A percentile compares a stretch with the other conserved stretches of the same genome.
Conservation (phyloP, 2,888 invertebrate genomes). For the Anaspis maculata region DNA sequence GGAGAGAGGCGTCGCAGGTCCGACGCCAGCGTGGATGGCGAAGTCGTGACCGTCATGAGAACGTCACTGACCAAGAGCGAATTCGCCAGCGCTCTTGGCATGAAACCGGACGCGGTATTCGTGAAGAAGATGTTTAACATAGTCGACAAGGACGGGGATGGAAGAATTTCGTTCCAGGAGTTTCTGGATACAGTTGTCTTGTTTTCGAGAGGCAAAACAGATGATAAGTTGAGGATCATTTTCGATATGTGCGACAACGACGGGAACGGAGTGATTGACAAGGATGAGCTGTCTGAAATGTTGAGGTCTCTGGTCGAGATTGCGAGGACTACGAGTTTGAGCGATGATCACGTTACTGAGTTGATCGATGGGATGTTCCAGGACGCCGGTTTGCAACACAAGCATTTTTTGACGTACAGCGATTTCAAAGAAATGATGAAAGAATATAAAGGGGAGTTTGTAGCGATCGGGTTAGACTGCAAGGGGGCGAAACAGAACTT, state of each 20-base stretch:
- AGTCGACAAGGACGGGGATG: slow-evolving; percentile 89
- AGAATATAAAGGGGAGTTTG: slow-evolving; percentile 91
- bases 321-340: slow-evolving; percentile 81
- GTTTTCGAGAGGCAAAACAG: slow-evolving; percentile 86
- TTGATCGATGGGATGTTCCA: slow-evolving; percentile 91
- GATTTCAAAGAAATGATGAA: slow-evolving; percentile 96
- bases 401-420: slow-evolving; percentile 81
- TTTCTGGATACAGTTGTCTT: slow-evolving; percentile 89
- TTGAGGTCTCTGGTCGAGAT: slow-evolving; percentile 87
- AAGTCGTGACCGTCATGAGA: slow-evolving; percentile 87
- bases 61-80: slow-evolving; percentile 86
- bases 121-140: slow-evolving; percentile 97
- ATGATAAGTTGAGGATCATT: slow-evolving; percentile 87
- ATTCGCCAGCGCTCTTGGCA: slow-evolving; percentile 91
- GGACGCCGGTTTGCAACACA: slow-evolving; percentile 84
- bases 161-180: slow-evolving; percentile 86
- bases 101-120: slow-evolving; percentile 91
- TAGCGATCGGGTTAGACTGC: slow-evolving; percentile 88
- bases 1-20: slow-evolving; percentile 73
- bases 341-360: slow-evolving; percentile 85
- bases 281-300: slow-evolving; percentile 89
- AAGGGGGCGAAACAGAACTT: slow-evolving; percentile 95
- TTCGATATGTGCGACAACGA: slow-evolving; percentile 98
- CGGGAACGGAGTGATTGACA: slow-evolving; percentile 88
- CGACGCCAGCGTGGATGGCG: slow-evolving; percentile 63